Evolutionary conservation across 2,113 vertebrate species (phyloP).

Genomic region (Gadus chalcogrammus): DNA sequence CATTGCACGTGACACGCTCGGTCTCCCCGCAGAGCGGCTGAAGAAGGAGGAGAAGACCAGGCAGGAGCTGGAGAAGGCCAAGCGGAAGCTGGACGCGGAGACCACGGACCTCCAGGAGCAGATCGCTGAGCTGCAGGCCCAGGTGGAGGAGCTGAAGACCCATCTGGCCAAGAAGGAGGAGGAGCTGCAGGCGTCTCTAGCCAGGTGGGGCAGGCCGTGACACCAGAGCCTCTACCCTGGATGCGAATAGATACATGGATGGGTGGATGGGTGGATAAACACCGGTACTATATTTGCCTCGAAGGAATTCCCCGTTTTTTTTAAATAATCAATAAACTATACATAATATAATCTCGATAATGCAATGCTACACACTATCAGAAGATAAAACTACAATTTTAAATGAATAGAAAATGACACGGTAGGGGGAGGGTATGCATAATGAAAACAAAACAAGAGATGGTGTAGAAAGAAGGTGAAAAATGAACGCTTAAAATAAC

Average conservation of each 20-base stretch:
- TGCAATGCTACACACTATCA: neutral
- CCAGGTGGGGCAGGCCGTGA: conserved; percentile 72
- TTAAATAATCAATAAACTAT: neutral
- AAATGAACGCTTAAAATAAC: too few species aligned
- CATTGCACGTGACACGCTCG: neutral
- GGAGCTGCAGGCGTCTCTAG: conserved; percentile 87
- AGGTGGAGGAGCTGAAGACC: conserved; percentile 93
- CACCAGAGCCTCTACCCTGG: neutral
- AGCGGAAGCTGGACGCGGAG: conserved; percentile 93
- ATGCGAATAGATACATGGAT: neutral
- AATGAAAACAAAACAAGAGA: too few species aligned
- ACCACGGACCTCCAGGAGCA: conserved; percentile 96
- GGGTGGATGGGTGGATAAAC: neutral
- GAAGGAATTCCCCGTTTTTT: neutral
- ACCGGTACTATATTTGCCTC: neutral
- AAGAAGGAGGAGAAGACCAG: conserved; percentile 98
- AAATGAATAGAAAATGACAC: too few species aligned
- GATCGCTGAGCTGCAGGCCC: conserved; percentile 92
- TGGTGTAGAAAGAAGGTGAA: too few species aligned
- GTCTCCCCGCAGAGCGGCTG: conserved; percentile 79
- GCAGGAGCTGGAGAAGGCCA: conserved; percentile 95
- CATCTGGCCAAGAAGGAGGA: conserved; percentile 95
- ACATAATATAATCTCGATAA: neutral
- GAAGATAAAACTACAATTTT: too few species aligned
- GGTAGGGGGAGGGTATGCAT: too few species aligned